A percentile compares a stretch with the other conserved stretches of the same genome.
Evolutionary conservation across 1,140 invertebrate genomes (phyloP).

Genomic region (Drosophila serrata): DNA sequence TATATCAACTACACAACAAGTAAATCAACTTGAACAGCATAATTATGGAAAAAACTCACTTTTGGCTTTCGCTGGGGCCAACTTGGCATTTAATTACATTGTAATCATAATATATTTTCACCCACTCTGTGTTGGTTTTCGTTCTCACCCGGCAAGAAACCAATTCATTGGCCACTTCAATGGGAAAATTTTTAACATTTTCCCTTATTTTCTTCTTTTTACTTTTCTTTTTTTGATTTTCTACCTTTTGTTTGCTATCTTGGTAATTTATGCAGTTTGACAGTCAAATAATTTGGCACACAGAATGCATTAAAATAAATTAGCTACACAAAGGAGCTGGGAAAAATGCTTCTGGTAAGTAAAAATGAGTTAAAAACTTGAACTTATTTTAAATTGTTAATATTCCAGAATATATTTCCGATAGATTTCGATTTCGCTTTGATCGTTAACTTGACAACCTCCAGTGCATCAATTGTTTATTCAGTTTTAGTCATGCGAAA

Average conservation of each 20-base stretch:
- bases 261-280: constrained; percentile 58
- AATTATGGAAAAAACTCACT: constrained; percentile 34
- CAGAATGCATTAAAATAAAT: constrained; percentile 52
- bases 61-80: constrained; percentile 47
- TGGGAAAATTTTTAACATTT: constrained; percentile 37
- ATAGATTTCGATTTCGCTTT: constrained; percentile 1
- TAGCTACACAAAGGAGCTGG: constrained; percentile 24
- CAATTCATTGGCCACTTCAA: constrained; percentile 47
- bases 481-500: constrained; percentile 34
- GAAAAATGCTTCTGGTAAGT: constrained; percentile 4
- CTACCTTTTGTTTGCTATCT: constrained; percentile 17
- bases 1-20: constrained; percentile 9
- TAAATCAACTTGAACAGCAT: constrained; percentile 30
- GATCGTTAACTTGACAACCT: constrained; percentile 14
- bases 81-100: constrained; percentile 53
- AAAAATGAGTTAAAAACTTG: neutral
- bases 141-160: constrained; percentile 35
- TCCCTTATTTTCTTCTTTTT: constrained; percentile 13
- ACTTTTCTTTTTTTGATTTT: constrained; percentile 22
- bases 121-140: constrained; percentile 34
- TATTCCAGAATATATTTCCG: neutral
- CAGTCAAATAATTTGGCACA: constrained; percentile 51
- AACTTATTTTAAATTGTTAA: constrained; percentile 6
- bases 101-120: constrained; percentile 56
- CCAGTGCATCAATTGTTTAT: constrained; percentile 19